Conservation (phyloP, 64 coral and sea anemone species). For the Catalaphyllia jardinei region DNA sequence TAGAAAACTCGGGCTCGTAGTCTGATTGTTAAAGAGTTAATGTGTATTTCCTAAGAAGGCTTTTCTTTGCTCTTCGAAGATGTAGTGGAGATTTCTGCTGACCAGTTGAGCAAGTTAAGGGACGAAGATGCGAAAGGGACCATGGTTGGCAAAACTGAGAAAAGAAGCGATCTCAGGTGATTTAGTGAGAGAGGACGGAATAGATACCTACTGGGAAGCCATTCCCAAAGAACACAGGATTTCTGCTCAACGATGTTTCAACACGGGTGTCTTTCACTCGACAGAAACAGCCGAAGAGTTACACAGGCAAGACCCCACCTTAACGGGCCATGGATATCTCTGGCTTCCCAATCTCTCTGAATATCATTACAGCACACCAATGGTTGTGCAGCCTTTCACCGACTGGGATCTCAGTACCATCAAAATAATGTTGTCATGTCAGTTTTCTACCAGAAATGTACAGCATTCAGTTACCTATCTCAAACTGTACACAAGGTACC, state of each 20-base stretch:
- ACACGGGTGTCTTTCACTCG: neutral
- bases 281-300: neutral
- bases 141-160: neutral
- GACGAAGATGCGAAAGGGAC: neutral
- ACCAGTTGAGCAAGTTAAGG: neutral
- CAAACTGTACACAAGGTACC: conserved; percentile 7
- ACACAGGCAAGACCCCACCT: conserved; percentile 23
- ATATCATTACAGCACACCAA: conserved; percentile 8
- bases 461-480: conserved; percentile 27
- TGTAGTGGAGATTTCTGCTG: conserved; percentile 3
- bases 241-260: conserved; percentile 21
- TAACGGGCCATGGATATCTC: conserved; percentile 5
- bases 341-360: neutral
- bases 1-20: no score
- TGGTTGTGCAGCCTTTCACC: conserved; percentile 39
- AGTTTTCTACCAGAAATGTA: conserved; percentile 17
- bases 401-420: neutral
- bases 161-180: neutral
- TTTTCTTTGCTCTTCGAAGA: neutral
- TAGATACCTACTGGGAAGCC: neutral
- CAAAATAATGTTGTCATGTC: neutral
- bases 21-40: no score
- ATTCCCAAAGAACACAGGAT: conserved; percentile 25
- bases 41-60: no score
- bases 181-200: neutral